Evolutionary conservation across 2,113 vertebrate species (phyloP).

Genomic region (Podarcis cretensis): DNA sequence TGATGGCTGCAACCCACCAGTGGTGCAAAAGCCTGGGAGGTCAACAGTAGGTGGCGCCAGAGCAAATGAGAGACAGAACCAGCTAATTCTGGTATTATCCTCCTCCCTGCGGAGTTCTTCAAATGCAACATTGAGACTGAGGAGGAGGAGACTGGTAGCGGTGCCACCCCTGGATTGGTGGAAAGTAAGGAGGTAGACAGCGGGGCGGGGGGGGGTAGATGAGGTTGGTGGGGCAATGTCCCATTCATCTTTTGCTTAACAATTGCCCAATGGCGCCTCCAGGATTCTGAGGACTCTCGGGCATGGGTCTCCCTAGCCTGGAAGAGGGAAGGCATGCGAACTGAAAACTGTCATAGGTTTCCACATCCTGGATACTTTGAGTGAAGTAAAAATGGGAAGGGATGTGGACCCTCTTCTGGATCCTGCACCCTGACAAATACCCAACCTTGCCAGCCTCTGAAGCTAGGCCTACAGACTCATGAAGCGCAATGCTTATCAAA

Average conservation of each 20-base stretch:
- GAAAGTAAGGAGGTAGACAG: too few species aligned
- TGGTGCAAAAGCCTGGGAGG: too few species aligned
- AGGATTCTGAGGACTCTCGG: neutral
- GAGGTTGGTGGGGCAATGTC: too few species aligned
- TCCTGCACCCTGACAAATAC: neutral
- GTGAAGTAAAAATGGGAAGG: too few species aligned
- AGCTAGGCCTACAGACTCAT: neutral
- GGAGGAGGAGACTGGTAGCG: too few species aligned
- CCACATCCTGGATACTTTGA: neutral
- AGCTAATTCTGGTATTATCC: too few species aligned
- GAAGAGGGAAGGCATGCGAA: neutral
- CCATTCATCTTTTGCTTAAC: neutral
- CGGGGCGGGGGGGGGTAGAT: rapidly evolving
- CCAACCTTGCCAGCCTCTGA: neutral
- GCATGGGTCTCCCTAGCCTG: neutral
- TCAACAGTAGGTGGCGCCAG: too few species aligned
- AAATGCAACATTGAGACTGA: too few species aligned
- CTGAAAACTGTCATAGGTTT: neutral
- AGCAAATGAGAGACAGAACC: too few species aligned
- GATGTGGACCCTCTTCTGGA: neutral
- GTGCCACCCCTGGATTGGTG: too few species aligned
- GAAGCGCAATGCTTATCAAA: neutral
- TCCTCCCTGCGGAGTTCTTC: too few species aligned
- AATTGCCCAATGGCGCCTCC: neutral
- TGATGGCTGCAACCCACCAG: too few species aligned